Conservation (phyloP, 1,140 invertebrate species). For the Drosophila prosaltans region DNA sequence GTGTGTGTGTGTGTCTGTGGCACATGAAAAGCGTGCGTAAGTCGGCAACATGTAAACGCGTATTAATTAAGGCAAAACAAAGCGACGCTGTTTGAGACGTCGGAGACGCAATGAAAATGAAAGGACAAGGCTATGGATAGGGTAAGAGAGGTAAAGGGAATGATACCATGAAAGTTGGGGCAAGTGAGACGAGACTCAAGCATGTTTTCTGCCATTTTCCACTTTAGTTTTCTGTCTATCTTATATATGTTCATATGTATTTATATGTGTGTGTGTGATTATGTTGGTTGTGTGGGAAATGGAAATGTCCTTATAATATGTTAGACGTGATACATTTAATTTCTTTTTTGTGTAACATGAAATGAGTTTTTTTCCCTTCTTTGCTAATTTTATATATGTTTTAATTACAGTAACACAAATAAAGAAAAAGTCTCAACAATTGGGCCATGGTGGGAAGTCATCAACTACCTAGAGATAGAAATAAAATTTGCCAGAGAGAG, state of each 20-base stretch:
- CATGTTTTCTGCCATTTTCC: conserved; percentile 50
- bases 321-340: conserved; percentile 67
- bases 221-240: conserved; percentile 11
- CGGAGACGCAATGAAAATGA: conserved; percentile 32
- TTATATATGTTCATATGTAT: background rate
- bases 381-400: conserved; percentile 42
- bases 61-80: conserved; percentile 78
- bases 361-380: conserved; percentile 24
- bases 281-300: conserved; percentile 30
- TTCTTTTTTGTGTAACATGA: conserved; percentile 39
- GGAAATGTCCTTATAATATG: conserved; percentile 65
- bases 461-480: too few relatives aligned
- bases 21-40: conserved; percentile 56
- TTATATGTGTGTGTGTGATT: background rate
- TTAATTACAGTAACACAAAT: conserved; percentile 37
- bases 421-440: background rate
- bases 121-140: conserved; percentile 42
- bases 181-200: conserved; percentile 21
- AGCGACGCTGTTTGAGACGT: conserved; percentile 53
- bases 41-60: conserved; percentile 65
- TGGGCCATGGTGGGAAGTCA: background rate
- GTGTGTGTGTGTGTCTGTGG: conserved; percentile 9
- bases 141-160: background rate
- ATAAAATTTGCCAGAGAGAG: too few relatives aligned
- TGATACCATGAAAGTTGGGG: conserved; percentile 6